These are phyloP conservation scores for Neuroterus valhalla DNA, from an alignment of 1,140 invertebrate genomes.

Conservation along the genomic window DNA sequence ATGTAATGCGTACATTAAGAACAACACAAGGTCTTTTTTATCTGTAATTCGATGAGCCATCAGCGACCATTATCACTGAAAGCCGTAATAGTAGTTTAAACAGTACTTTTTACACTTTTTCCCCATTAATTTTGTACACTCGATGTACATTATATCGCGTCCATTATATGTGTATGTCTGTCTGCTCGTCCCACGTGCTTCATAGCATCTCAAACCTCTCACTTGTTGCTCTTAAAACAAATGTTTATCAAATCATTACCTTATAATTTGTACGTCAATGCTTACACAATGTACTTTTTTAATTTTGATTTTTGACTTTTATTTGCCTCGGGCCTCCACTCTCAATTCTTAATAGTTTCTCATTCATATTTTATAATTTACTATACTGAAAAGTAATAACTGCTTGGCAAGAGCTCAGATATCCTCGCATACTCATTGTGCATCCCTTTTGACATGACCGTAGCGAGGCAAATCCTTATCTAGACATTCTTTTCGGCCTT, in stretches of 20 bases:
- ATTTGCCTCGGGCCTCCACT: background rate
- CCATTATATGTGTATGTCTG: slow-evolving; percentile 48
- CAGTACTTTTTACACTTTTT: slow-evolving; percentile 48
- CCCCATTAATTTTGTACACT: slow-evolving; percentile 31
- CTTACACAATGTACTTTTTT: background rate
- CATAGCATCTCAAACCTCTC: slow-evolving; percentile 13
- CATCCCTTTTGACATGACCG: slow-evolving; percentile 70
- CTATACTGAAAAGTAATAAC: slow-evolving; percentile 32
- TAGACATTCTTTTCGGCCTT: slow-evolving; percentile 56
- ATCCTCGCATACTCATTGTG: slow-evolving; percentile 76
- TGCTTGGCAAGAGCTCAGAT: slow-evolving; percentile 61
- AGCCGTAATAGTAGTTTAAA: slow-evolving; percentile 57
- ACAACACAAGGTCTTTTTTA: slow-evolving; percentile 39
- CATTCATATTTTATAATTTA: background rate
- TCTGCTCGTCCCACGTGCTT: slow-evolving; percentile 52
- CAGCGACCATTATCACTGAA: slow-evolving; percentile 76
- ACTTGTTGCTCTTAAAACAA: background rate
- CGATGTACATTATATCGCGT: slow-evolving; percentile 47
- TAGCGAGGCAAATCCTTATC: slow-evolving; percentile 68
- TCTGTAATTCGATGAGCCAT: slow-evolving; percentile 68
- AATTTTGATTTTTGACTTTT: background rate
- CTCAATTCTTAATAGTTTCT: background rate
- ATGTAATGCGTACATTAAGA: slow-evolving; percentile 48
- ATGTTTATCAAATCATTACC: background rate
- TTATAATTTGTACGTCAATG: background rate